A percentile compares a stretch with the other conserved stretches of the same genome.
phyloP scores from a whole-genome alignment of 2,888 invertebrate species.

The Cantharis nigra region DNA sequence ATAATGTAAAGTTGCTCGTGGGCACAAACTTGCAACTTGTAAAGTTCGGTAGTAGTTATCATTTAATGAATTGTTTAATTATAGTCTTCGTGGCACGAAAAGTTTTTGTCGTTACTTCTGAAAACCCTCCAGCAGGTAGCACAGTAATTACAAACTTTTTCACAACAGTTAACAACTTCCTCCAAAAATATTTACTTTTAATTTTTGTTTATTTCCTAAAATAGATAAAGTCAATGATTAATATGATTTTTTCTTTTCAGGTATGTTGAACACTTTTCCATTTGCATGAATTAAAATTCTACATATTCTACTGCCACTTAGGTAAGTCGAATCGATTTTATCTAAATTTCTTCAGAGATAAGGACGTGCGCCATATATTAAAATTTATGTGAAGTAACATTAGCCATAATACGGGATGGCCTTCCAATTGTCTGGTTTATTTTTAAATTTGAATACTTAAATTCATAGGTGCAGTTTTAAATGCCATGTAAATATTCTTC shows the following conservation, averaged over 20 bases:
- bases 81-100: conserved; percentile 1
- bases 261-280: not conserved
- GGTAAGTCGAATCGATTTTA: not conserved
- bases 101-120: not conserved
- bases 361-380: not conserved
- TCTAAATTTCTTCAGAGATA: not conserved
- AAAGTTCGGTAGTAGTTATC: conserved; percentile 15
- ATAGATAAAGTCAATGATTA: not conserved
- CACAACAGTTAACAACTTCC: not conserved
- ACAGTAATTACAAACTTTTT: not conserved
- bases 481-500: not conserved
- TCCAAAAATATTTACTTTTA: not conserved
- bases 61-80: conserved; percentile 21
- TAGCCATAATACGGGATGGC: not conserved
- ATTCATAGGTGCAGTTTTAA: not conserved
- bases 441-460: not conserved
- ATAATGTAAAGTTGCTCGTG: conserved; percentile 15
- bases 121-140: not conserved
- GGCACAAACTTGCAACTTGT: not conserved
- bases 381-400: not conserved
- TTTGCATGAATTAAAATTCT: not conserved
- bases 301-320: not conserved
- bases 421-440: not conserved
- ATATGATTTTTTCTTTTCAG: not conserved
- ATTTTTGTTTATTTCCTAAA: not conserved